A percentile compares a stretch with the other conserved stretches of the same genome.
phyloP scores from a whole-genome alignment of 2,797 vertebrate genomes.

The Pseudochaenichthys georgianus region DNA sequence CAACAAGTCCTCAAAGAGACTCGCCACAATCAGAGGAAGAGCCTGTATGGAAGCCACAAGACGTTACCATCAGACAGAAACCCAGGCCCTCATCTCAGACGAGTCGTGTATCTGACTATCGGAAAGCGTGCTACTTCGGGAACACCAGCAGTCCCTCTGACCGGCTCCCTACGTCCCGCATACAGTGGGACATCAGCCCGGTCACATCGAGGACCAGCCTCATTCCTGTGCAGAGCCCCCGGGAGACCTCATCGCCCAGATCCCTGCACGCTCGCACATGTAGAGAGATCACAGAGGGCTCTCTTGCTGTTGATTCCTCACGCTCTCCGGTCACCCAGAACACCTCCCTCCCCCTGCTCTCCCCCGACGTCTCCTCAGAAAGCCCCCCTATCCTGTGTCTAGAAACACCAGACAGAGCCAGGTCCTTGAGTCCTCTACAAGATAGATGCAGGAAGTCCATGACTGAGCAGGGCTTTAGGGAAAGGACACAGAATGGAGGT shows the following conservation, averaged over 20 bases:
- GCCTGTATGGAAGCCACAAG: conserved; percentile 84
- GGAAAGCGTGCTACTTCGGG: conserved; percentile 85
- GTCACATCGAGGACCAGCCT: conserved; percentile 80
- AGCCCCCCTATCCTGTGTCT: conserved; percentile 40
- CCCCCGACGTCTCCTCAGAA: conserved; percentile 60
- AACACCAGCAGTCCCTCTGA: conserved; percentile 87
- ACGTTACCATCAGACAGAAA: conserved; percentile 82
- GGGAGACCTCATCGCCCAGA: conserved; percentile 48
- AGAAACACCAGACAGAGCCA: conserved; percentile 47
- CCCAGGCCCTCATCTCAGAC: conserved; percentile 72
- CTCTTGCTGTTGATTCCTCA: conserved; percentile 57
- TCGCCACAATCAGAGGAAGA: conserved; percentile 64
- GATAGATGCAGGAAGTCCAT: conserved; percentile 55
- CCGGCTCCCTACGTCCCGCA: conserved; percentile 63
- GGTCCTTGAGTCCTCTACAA: conserved; percentile 55
- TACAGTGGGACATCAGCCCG: conserved; percentile 88
- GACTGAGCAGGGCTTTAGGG: conserved; percentile 54
- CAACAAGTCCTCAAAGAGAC: conserved; percentile 60
- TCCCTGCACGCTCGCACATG: conserved; percentile 43
- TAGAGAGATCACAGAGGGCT: conserved; percentile 61
- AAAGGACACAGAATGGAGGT: conserved; percentile 35
- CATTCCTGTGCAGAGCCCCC: conserved; percentile 69
- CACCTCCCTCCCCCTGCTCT: conserved; percentile 79
- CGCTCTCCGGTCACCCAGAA: conserved; percentile 79
- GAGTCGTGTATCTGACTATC: conserved; percentile 79